Evolutionary conservation across 2,888 invertebrate species (phyloP), one percentile per base, ranked within the genome.

Genomic region (Chaitophorus viminalis): DNA sequence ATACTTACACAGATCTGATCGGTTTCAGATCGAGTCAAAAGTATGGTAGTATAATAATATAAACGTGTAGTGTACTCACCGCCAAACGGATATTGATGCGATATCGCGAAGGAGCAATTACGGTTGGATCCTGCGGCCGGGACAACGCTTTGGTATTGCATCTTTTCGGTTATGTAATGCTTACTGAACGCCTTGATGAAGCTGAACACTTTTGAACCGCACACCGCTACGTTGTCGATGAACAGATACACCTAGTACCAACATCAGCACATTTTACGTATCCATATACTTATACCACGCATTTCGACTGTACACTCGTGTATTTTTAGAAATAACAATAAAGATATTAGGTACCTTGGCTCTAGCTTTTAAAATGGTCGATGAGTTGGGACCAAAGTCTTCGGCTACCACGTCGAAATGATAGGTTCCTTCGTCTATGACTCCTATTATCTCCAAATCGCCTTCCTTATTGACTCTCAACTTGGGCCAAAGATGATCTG

Each of bases 161-260:
- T 86, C 17, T 54, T 78, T 78, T 86, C 85, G 6, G 68, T 77
- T 21, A 78, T 54, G 29, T 86, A 78, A 8, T 86, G 77, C 36
- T 86, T 86, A 31, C 70, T 86, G 54, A 70, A 86, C 18, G 85
- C 85, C 31, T 78, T 86, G 36, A 86, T 86, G 21, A 86, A 86
- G 18, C 33, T 36, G 0, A 36, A 36, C 5, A 3, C 18, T 0
- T 54, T 25, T 4, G 85, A 54, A 78, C 6, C 54, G 31, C 85
- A 86, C 17, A 33, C 54, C 3, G 70, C 85, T 29, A 86, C 25
- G 14, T 36, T 77, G 54, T 86, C 85, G 6, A 86, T n/a, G 9
- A 78, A 86, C 52, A 86, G 5, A 33, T 78, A 5, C 0, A 78
- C 78, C 85, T 86, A 31, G 14, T 18, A 33, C 3, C 4, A 39